These are phyloP conservation scores for Catocala nupta DNA, from an alignment of 2,888 invertebrate species.

Conservation along the genomic window DNA sequence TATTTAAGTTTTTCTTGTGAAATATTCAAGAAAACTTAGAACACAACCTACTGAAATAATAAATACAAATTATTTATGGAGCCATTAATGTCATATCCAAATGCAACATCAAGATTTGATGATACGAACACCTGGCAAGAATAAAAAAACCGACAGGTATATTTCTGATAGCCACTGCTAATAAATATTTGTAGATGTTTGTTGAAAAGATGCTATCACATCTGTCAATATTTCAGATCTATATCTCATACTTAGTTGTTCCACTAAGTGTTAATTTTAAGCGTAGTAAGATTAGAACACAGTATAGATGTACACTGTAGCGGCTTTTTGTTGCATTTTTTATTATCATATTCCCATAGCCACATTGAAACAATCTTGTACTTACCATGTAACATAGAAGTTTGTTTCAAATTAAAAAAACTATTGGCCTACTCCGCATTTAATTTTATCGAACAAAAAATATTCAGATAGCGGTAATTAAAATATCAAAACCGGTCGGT, in stretches of 20 bases:
- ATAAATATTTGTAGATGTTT: constrained; percentile 43
- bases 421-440: no score
- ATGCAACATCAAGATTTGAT: constrained; percentile 6
- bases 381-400: not conserved
- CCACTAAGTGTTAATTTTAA: constrained; percentile 34
- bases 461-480: constrained; percentile 6
- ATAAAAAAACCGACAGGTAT: constrained; percentile 29
- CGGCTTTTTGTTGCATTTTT: not conserved
- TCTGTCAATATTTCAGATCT: constrained; percentile 48
- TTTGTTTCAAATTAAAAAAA: no score
- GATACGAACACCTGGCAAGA: constrained; percentile 18
- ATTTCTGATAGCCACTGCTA: constrained; percentile 39
- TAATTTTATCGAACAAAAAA: not conserved
- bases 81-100: not conserved
- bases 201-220: constrained; percentile 41
- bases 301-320: constrained; percentile 21
- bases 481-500: constrained; percentile 64
- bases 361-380: not conserved
- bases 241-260: constrained; percentile 40
- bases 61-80: no score
- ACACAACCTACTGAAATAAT: no score
- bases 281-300: constrained; percentile 7
- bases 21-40: no score
- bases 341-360: constrained; percentile 2
- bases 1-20: no score